Base-by-base conservation (phyloP, 2,113 vertebrate species). In the Daboia siamensis region DNA sequence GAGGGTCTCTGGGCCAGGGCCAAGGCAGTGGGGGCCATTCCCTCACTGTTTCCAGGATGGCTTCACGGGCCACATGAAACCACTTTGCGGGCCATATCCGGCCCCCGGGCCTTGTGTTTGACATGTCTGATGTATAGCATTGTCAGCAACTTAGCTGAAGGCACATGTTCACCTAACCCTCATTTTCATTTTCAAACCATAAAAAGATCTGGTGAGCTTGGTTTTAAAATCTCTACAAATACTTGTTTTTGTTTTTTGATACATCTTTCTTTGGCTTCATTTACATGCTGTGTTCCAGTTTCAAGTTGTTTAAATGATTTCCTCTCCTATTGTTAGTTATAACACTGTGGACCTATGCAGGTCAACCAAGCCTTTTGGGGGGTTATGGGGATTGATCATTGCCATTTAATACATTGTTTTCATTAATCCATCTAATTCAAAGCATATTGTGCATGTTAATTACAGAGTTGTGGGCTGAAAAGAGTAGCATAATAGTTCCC, bases 291-390 rank as follows among this genome's bases (percentile, higher is more conserved):
- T 10, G 88, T 91, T 95, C 10, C 56, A 89, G n/a, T 88, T 91
- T 87, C 88, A 92, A 90, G 90, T 94, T 93, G 88, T 95, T 93
- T 52, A 24, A 86, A 74, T 94, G 89, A 89, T 93, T 93, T 90
- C 94, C 86, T 23, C 0, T 0, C 55, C 91, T 92, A 93, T 8
- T 0, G 88, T 20, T 52, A 23, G n/a, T 46, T 85, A 33, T 2
- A 90, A 85, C 33, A 54, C 64, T 51, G 9, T 90, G 20, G 89
- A 69, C 10, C 54, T 59, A 74, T 88, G 24, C 61, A 69, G n/a
- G 24, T 12, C 46, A 91, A 59, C 23, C 15, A 10, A 64, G 44
- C 17, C 56, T 52, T 87, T 86, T 24, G 23, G 23, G 3, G 92
- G 61, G 57, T 15, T 84, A 74, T 74, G 69, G 69, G 69, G 29